Base-by-base conservation (phyloP, 2,797 vertebrate genomes). In the Apogon hyalosoma region DNA sequence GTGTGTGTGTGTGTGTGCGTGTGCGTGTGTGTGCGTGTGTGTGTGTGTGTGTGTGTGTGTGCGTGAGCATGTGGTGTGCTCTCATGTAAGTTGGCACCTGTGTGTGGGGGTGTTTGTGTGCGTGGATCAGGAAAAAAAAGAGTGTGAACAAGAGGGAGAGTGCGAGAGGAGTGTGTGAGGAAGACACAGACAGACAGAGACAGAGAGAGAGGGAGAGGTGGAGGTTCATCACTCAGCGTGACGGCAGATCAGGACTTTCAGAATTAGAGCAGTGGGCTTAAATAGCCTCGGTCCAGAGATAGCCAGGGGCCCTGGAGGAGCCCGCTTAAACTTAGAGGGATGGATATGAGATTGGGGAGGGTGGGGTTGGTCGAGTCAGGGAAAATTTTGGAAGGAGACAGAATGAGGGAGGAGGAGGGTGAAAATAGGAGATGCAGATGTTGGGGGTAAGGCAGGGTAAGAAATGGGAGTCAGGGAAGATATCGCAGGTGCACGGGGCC, bases 261-360 rank as follows among this genome's bases (percentile, higher is more conserved):
- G 79, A 92, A 89, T 90, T 91, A 92, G 92, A 92, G 89, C 90
- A 90, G 89, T 88, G 90, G 90, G 90, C 88, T 91, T 85, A 92
- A 92, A 92, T 92, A 92, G 90, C 86, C 81, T 73, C 71, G 81
- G 90, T 90, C 86, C 89, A 90, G 84, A 91, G 89, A 92, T 92
- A 91, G 89, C 81, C 86, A 79, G 87, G 84, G 84, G 84, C 85
- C 87, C 87, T 65, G 59, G 69, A 87, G 90, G 87, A 90, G 84
- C 73, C 75, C 69, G 18, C 59, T 83, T 58, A 80, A 73, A 89
- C 79, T 77, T 73, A 77, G 73, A 85, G 68, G 70, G 80, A 81
- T 71, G 48, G 76, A 83, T 74, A 56, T 58, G 62, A 73, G 73
- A 76, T 56, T 67, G 73, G 58, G 18, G 59, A 65, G 67, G 77